Percentiles rank a stretch among this genome's conserved stretches.
These are phyloP conservation scores for Thecocarcelia acutangulata DNA, from an alignment of 2,888 invertebrate genomes.

Conservation along the genomic window DNA sequence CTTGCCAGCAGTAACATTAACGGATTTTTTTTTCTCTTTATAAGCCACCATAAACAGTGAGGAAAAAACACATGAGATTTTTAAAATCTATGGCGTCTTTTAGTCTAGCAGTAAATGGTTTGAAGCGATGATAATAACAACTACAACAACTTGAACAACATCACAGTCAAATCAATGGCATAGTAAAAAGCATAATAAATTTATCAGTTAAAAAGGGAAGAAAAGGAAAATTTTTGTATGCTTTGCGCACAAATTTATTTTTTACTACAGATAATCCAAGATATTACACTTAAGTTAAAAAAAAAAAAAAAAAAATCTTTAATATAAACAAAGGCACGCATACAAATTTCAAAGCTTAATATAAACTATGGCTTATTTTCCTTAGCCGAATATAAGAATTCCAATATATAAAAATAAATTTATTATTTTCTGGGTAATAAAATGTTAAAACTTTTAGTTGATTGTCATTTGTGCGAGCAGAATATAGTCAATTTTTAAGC, in stretches of 20 bases:
- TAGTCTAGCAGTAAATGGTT: conserved; percentile 64
- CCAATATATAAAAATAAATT: no score
- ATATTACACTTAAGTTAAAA: no score
- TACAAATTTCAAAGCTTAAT: no score
- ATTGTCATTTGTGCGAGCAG: no score
- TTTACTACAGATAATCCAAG: neutral
- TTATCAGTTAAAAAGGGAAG: conserved; percentile 23
- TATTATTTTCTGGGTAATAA: no score
- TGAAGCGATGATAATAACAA: conserved; percentile 10
- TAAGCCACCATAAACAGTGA: conserved; percentile 15
- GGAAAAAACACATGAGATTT: neutral
- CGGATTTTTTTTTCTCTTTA: conserved; percentile 20
- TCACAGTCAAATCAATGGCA: conserved; percentile 48
- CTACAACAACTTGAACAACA: neutral
- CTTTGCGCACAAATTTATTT: neutral
- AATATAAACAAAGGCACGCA: no score
- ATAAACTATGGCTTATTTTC: no score
- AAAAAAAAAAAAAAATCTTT: no score
- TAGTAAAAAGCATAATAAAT: conserved; percentile 54
- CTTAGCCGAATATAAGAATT: no score
- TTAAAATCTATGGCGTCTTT: conserved; percentile 49
- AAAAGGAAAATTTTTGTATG: neutral
- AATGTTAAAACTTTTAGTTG: no score
- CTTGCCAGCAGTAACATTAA: conserved; percentile 34
- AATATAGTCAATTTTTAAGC: no score